A percentile compares a stretch with the other conserved stretches of the same genome.
Evolutionary conservation across 2,113 vertebrate species (phyloP).

Genomic region (Eptesicus fuscus): DNA sequence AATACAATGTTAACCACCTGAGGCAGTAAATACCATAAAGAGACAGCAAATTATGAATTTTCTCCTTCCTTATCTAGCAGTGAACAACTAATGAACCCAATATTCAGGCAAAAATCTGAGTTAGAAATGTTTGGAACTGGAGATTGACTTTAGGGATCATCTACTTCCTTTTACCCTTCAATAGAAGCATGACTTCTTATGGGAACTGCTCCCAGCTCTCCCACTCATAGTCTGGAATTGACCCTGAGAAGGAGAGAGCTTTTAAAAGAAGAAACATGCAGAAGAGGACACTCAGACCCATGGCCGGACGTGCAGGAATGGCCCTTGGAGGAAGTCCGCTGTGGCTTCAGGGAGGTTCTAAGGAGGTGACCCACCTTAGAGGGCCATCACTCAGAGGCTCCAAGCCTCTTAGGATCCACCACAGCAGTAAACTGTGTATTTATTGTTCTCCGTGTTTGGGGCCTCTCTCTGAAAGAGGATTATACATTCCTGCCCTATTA

Average conservation of each 20-base stretch:
- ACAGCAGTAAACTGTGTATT: background rate
- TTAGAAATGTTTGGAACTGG: constrained; percentile 25
- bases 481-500: background rate
- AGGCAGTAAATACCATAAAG: background rate
- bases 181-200: constrained; percentile 34
- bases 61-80: background rate
- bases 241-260: background rate
- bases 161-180: constrained; percentile 16
- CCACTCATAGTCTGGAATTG: background rate
- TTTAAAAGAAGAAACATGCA: constrained; percentile 13
- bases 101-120: constrained; percentile 37
- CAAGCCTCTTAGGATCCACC: background rate
- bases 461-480: background rate
- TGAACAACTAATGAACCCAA: constrained; percentile 36
- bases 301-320: background rate
- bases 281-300: background rate
- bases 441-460: background rate
- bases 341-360: background rate
- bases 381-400: background rate
- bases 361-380: background rate
- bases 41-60: background rate
- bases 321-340: background rate
- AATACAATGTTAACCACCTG: background rate
- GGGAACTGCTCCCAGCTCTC: background rate
- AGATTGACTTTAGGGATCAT: constrained; percentile 49